Evolutionary conservation across 2,888 invertebrate species (phyloP).

Genomic region (Trileptium ribeirensis): DNA sequence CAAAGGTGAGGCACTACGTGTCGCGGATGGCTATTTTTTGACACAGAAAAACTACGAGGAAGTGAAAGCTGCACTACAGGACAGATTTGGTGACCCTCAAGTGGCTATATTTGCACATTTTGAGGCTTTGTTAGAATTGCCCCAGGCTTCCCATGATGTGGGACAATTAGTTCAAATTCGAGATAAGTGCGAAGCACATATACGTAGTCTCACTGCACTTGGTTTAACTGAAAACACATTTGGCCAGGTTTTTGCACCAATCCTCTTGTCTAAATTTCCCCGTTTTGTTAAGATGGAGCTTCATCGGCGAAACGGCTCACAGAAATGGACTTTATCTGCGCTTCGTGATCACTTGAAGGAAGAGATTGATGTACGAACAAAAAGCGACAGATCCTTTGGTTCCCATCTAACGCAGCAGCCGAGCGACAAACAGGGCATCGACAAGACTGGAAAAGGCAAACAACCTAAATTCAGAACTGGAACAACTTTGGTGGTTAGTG

Average conservation of each 20-base stretch:
- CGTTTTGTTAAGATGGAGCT: neutral
- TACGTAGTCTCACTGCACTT: neutral
- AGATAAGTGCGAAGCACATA: neutral
- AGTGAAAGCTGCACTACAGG: neutral
- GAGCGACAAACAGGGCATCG: neutral
- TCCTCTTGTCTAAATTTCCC: neutral
- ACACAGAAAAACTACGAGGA: neutral
- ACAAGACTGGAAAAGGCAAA: neutral
- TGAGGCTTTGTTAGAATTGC: neutral
- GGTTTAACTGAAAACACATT: slow-evolving; percentile 1
- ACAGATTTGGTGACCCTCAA: neutral
- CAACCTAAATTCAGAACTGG: neutral
- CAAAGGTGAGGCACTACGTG: neutral
- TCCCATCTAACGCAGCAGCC: neutral
- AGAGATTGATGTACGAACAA: neutral
- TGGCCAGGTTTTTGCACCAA: neutral
- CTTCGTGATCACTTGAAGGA: neutral
- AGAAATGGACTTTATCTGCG: neutral
- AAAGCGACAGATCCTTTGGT: neutral
- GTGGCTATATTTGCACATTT: neutral
- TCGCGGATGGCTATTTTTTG: neutral
- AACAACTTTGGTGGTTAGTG: neutral
- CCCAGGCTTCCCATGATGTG: neutral
- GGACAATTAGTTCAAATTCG: neutral
- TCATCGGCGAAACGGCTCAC: neutral